Conservation (phyloP, 2,113 vertebrate genomes). For the Dasyornis broadbenti region DNA sequence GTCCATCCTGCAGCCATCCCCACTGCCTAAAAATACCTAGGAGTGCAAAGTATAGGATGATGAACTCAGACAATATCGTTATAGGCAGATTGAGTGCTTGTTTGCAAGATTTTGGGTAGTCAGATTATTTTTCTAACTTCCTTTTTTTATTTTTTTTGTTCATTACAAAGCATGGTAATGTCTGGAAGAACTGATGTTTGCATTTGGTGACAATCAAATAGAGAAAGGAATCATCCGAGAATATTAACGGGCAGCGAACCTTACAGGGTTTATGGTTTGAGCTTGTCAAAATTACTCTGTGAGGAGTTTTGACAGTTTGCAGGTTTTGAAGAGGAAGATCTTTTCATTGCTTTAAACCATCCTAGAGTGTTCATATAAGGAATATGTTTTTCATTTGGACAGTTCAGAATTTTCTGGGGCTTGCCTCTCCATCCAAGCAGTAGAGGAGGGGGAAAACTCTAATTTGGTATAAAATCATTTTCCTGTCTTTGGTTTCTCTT, state of each 20-base stretch:
- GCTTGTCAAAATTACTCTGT: constrained; percentile 25
- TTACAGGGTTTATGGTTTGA: background rate
- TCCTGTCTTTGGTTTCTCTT: background rate
- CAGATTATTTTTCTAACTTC: background rate
- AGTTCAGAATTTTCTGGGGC: background rate
- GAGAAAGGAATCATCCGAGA: background rate
- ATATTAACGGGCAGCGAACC: background rate
- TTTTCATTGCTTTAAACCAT: background rate
- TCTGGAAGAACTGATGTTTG: constrained; percentile 22
- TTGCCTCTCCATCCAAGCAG: background rate
- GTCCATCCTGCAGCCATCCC: background rate
- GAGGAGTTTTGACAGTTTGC: background rate
- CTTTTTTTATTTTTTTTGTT: background rate
- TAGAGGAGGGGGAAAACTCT: background rate
- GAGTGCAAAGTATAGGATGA: background rate
- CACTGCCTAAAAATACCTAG: background rate
- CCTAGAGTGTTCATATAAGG: background rate
- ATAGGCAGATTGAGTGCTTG: background rate
- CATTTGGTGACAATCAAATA: constrained; percentile 33
- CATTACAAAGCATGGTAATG: background rate
- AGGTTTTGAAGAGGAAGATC: background rate
- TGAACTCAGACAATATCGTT: background rate
- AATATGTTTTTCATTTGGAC: background rate
- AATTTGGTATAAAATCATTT: background rate
- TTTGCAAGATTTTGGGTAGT: background rate